These are phyloP conservation scores for Prosapia bicincta DNA, from an alignment of 2,888 invertebrate species.

Conservation along the genomic window DNA sequence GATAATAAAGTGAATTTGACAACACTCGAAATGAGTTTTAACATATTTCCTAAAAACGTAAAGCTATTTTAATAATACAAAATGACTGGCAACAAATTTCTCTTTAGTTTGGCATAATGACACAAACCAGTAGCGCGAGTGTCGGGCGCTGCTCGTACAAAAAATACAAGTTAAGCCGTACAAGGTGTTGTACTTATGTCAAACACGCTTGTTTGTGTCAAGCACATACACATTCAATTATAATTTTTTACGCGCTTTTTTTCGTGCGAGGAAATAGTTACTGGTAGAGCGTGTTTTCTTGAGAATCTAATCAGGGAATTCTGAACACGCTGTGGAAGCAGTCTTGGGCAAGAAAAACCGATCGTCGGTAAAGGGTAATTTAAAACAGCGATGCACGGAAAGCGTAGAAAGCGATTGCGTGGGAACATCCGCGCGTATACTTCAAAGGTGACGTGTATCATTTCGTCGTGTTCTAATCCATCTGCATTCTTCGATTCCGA, in stretches of 20 bases:
- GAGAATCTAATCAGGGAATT: background rate
- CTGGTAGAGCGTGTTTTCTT: background rate
- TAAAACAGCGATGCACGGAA: background rate
- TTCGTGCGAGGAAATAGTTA: background rate
- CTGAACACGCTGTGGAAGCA: background rate
- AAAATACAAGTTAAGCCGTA: background rate
- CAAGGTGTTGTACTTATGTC: background rate
- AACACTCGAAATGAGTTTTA: too few relatives aligned
- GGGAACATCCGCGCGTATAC: background rate
- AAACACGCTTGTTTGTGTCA: conserved; percentile 2
- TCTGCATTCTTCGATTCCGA: background rate
- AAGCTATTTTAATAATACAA: too few relatives aligned
- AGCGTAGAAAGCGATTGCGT: background rate
- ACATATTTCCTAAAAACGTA: too few relatives aligned
- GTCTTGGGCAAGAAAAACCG: background rate
- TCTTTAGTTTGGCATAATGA: background rate
- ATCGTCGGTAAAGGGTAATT: background rate
- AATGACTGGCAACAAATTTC: background rate
- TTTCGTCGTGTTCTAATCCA: background rate
- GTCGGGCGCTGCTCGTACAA: background rate
- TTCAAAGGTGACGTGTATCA: background rate
- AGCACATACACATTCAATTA: background rate
- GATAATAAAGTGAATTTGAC: too few relatives aligned
- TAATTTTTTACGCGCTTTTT: background rate
- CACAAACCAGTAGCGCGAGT: background rate